Base-by-base conservation (phyloP, 2,888 invertebrate genomes). In the Caenorhabditis doughertyi region DNA sequence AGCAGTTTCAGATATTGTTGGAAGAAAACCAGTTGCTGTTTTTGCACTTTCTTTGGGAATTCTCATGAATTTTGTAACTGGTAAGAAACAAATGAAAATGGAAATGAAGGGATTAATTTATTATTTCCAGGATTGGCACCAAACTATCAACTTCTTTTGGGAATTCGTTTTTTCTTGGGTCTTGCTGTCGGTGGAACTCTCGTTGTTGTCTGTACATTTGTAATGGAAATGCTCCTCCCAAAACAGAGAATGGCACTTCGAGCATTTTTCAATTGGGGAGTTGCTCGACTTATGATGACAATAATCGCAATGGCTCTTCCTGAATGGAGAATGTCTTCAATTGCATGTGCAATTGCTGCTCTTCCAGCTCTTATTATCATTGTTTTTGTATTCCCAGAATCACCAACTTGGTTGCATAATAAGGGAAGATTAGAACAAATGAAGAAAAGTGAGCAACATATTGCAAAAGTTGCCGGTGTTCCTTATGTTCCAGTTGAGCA, bases 181-280 rank as follows among this genome's bases (percentile, higher is more conserved):
- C 76, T 87, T 8, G 73, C 85, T 3, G 80, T 88, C 23, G 88
- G 90, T 35, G 91, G 91, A 51, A 87, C 88, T 21, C 79, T 91
- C 9, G 90, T 90, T 9, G 91, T 90, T 35, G 90, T 90, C 5
- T 91, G 89, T 70, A 89, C 91, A 13, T 91, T 89, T 73, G 90
- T 90, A 21, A 91, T 91, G 90, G 91, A 91, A 81, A 85, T 90
- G 87, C 86, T 91, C n/a, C 84, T 90, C 16, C 90, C 91, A 0
- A 81, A 91, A 60, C 91, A 91, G 79, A 70, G 91, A 81, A 91
- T 91, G 90, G 89, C 90, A 13, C 84, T 91, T 23, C 60, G 91
- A 32, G 91, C 90, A 9, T 90, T 91, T 79, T 89, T 91, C 83
- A 91, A 91, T 68, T 91, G 91, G 91, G 88, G 88, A 25, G 85